Base-by-base conservation (phyloP, 2,797 vertebrate genomes). In the Taenioides sp. region DNA sequence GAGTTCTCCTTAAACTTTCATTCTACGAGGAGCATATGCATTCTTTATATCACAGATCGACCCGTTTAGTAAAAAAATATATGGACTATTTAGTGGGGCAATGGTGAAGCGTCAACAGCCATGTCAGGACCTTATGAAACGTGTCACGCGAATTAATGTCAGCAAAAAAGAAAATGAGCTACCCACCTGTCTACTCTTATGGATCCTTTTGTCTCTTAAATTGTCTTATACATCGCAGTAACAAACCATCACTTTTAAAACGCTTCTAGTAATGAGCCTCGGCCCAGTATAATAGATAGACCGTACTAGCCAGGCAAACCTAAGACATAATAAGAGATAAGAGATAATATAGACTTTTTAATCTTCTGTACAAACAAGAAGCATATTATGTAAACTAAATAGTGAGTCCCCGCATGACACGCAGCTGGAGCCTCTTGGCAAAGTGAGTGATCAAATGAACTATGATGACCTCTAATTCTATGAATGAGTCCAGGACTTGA, bases 121-220 rank as follows among this genome's bases (percentile, higher is more conserved):
- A 40, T 11, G 23, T 63, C 7, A 28, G 27, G 65, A 73, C 80
- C 79, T 50, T 5, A 5, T 31, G 55, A 18, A 54, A 69, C 7
- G 23, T 65, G 71, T 84, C 88, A 71, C 72, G 78, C 75, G 85
- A 86, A 85, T 67, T 67, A 22, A n/a, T 9, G 40, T 63, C 72
- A 80, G 71, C 25, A 63, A 31, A 1, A 14, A 2, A 6, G 1
- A 34, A 9, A 7, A 4, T 23, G 7, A 23, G 23, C 6, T 1
- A 23, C 3, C 4, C 14, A 47, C 14, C 14, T 34, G 7, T 31
- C 18, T 10, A 7, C 9, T 27, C 1, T 12, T 23, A 55, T 49
- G 3, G 10, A 5, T 1, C 0, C 18, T 16, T 2, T 7, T 65
- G 12, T 28, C 0, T 5, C 1, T 28, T 31, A 25, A 2, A 69